phyloP scores from a whole-genome alignment of 2,797 vertebrate species.

The Craterocephalus amniculus region DNA sequence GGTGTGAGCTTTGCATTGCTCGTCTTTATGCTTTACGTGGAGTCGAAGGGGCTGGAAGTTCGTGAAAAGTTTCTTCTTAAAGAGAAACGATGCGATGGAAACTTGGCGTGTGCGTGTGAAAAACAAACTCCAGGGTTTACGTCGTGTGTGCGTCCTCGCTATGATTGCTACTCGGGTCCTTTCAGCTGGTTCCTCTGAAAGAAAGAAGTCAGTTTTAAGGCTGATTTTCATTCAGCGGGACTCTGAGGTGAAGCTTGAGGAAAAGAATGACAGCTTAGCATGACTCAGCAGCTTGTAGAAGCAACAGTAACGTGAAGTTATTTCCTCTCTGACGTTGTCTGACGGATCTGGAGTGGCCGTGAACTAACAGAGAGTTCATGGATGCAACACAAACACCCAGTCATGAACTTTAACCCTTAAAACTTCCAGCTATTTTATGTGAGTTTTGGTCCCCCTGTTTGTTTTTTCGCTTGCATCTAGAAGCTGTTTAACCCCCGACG shows the following conservation, averaged over 20 bases:
- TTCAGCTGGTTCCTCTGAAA: background rate
- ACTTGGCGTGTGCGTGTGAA: slow-evolving; percentile 31
- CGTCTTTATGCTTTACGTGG: background rate
- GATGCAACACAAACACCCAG: too few species aligned
- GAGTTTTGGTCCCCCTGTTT: too few species aligned
- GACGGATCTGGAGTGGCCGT: background rate
- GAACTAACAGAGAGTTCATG: background rate
- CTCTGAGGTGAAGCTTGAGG: background rate
- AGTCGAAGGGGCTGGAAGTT: background rate
- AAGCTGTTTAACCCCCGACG: too few species aligned
- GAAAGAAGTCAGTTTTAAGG: background rate
- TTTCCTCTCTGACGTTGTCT: background rate
- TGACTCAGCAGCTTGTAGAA: background rate
- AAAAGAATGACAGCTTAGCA: background rate
- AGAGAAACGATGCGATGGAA: slow-evolving; percentile 26
- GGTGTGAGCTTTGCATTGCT: slow-evolving; percentile 16
- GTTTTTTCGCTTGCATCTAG: too few species aligned
- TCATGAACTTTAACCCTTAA: too few species aligned
- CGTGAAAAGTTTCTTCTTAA: slow-evolving; percentile 53
- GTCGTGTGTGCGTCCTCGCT: too few species aligned
- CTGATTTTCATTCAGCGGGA: background rate
- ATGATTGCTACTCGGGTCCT: too few species aligned
- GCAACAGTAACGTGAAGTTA: background rate
- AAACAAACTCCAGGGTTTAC: slow-evolving; percentile 37
- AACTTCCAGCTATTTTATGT: too few species aligned